These are phyloP conservation scores for Emmelina monodactyla DNA, from an alignment of 2,888 invertebrate species.

Conservation along the genomic window DNA sequence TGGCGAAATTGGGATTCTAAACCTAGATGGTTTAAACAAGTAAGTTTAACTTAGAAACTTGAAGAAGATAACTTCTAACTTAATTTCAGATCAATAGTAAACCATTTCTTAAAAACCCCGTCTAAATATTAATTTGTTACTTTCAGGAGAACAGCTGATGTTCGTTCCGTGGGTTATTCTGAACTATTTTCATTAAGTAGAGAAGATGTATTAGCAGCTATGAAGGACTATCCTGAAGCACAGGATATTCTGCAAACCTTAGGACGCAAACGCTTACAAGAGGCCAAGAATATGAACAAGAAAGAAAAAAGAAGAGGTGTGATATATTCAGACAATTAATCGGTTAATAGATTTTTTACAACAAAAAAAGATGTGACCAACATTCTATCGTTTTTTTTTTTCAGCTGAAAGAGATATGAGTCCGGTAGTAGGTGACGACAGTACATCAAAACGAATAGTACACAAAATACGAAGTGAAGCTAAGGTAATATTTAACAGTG, in stretches of 20 bases:
- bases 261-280: slow-evolving; percentile 85
- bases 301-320: slow-evolving; percentile 31
- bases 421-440: slow-evolving; percentile 64
- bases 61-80: background rate
- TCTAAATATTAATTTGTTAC: background rate
- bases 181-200: slow-evolving; percentile 93
- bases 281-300: slow-evolving; percentile 72
- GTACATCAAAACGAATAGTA: slow-evolving; percentile 78
- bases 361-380: background rate
- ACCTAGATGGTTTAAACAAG: slow-evolving; percentile 96
- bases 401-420: slow-evolving; percentile 48
- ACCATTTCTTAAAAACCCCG: background rate
- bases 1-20: slow-evolving; percentile 96
- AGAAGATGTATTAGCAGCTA: slow-evolving; percentile 92
- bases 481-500: no score
- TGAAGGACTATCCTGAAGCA: slow-evolving; percentile 97
- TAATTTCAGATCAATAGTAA: no score
- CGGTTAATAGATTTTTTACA: background rate
- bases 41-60: slow-evolving; percentile 51
- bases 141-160: slow-evolving; percentile 91
- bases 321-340: no score
- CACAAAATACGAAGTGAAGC: slow-evolving; percentile 86
- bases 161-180: slow-evolving; percentile 94
- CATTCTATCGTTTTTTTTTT: background rate
- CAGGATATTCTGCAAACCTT: slow-evolving; percentile 92